A percentile compares a stretch with the other conserved stretches of the same genome.
Conservation (phyloP, 2,797 vertebrate species). For the Danio tinwini region DNA sequence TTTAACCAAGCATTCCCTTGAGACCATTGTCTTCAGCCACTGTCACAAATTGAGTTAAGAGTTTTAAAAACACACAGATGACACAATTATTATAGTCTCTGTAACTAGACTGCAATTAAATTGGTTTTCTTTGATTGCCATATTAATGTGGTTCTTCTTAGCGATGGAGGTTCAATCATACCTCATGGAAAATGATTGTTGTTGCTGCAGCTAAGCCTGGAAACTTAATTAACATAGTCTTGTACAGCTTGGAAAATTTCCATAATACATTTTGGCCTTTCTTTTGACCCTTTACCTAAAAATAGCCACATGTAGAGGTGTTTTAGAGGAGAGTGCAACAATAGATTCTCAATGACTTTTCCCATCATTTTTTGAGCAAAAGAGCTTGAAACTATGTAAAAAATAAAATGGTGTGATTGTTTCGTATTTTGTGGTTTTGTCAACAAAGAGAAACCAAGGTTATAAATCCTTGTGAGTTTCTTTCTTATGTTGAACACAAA, state of each 20-base stretch:
- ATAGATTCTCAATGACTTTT: background rate
- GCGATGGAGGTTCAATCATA: constrained; percentile 10
- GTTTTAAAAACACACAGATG: constrained; percentile 20
- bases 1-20: constrained; percentile 42
- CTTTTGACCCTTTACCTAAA: constrained; percentile 32
- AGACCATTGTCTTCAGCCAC: constrained; percentile 45
- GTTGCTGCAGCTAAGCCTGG: background rate
- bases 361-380: background rate
- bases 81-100: constrained; percentile 5
- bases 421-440: too few relatives aligned
- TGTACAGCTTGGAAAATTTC: constrained; percentile 14
- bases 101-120: constrained; percentile 22
- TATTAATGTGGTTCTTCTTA: background rate
- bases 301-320: constrained; percentile 31
- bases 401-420: too few relatives aligned
- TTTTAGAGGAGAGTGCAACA: constrained; percentile 8
- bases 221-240: constrained; percentile 12
- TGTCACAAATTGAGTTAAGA: constrained; percentile 29
- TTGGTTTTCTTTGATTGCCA: constrained; percentile 1
- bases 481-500: too few relatives aligned
- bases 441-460: too few relatives aligned
- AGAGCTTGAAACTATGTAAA: too few relatives aligned
- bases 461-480: too few relatives aligned
- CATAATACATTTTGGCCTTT: constrained; percentile 12
- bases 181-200: constrained; percentile 10